phyloP scores from a whole-genome alignment of 2,113 vertebrate species.

The Tricholaema leucomelas region DNA sequence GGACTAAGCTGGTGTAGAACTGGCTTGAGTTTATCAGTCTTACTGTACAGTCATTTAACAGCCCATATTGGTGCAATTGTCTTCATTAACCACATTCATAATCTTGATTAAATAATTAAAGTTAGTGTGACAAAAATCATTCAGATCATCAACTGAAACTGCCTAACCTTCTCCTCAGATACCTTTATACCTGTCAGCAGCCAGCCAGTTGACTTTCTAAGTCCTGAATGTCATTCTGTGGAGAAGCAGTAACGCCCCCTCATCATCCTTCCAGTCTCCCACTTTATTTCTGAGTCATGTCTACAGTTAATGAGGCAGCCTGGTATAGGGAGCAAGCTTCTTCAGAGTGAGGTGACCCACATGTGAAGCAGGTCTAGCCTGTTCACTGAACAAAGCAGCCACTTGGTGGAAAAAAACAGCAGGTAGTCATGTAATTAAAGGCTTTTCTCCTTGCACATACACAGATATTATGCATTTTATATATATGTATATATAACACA shows the following conservation, averaged over 20 bases:
- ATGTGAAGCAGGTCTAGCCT: conserved; percentile 44
- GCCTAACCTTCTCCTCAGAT: neutral
- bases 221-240: neutral
- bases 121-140: neutral
- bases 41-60: neutral
- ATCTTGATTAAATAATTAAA: neutral
- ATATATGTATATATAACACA: neutral
- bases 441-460: neutral
- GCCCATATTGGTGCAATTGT: neutral
- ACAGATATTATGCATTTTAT: neutral
- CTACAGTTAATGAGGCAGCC: neutral
- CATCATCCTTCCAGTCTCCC: neutral
- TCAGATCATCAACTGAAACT: neutral
- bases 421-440: conserved; percentile 22
- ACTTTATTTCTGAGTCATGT: neutral
- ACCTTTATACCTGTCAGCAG: neutral
- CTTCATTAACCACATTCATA: neutral
- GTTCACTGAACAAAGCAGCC: neutral
- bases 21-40: neutral
- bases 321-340: neutral
- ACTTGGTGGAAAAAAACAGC: neutral
- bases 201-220: neutral
- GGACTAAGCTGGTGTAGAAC: neutral
- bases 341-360: neutral
- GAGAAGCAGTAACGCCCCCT: neutral